phyloP scores from a whole-genome alignment of 2,797 vertebrate species.

The Poliocrania exsul region DNA sequence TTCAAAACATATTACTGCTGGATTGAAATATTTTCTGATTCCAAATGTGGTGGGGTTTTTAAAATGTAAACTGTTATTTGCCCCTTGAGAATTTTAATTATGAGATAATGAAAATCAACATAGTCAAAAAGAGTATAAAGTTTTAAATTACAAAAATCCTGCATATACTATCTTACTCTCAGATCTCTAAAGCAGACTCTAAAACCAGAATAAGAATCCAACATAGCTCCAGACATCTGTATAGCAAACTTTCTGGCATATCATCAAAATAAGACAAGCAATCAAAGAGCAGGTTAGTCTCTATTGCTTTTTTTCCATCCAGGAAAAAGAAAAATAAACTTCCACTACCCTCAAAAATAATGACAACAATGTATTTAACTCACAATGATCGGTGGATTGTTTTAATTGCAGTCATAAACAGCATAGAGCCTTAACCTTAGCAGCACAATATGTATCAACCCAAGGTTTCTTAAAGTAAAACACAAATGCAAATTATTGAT shows the following conservation, averaged over 20 bases:
- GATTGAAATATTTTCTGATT: not conserved
- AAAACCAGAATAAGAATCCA: not conserved
- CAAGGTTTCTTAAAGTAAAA: not conserved
- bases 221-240: not conserved
- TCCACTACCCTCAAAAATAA: not conserved
- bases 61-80: not conserved
- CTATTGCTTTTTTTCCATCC: not conserved
- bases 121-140: not conserved
- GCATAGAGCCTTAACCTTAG: not conserved
- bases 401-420: not conserved
- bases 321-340: not conserved
- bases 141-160: not conserved
- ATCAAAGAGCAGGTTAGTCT: fast-evolving
- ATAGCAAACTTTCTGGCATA: not conserved
- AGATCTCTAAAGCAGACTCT: not conserved
- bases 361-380: not conserved
- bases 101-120: not conserved
- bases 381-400: not conserved
- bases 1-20: not conserved
- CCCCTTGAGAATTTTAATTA: not conserved
- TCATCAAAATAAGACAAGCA: not conserved
- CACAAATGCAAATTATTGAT: not conserved
- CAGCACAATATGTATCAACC: not conserved
- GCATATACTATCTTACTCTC: not conserved
- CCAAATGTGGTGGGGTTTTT: not conserved